Evolutionary conservation across 2,797 vertebrate species (phyloP).

Genomic region (Aviceda cuculoides): DNA sequence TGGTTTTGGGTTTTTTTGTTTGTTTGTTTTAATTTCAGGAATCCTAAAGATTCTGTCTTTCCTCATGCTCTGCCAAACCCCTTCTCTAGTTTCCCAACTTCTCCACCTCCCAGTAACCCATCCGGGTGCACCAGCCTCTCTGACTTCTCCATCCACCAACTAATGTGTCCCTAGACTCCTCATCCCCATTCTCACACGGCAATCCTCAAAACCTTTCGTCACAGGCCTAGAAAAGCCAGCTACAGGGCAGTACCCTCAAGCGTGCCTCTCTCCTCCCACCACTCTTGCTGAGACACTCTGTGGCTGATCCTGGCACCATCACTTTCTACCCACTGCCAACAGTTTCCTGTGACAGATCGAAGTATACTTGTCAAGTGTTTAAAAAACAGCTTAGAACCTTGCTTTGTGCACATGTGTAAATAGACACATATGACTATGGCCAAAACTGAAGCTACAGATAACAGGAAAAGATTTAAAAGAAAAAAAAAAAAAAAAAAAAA

Average conservation of each 20-base stretch:
- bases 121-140: background rate
- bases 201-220: background rate
- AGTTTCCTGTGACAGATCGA: background rate
- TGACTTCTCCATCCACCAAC: background rate
- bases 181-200: background rate
- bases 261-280: background rate
- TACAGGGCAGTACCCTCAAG: background rate
- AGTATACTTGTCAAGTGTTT: background rate
- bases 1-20: background rate
- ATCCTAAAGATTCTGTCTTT: background rate
- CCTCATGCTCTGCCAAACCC: background rate
- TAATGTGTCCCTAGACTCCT: background rate
- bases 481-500: accelerated
- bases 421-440: background rate
- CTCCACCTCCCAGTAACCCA: background rate
- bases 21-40: background rate
- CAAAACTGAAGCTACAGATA: background rate
- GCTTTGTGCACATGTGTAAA: background rate
- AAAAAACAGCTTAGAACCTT: background rate
- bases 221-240: background rate
- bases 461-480: background rate
- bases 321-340: background rate
- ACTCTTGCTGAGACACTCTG: background rate
- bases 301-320: background rate
- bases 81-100: background rate